Conservation (phyloP, 1,140 invertebrate species). For the Nylanderia fulva region DNA sequence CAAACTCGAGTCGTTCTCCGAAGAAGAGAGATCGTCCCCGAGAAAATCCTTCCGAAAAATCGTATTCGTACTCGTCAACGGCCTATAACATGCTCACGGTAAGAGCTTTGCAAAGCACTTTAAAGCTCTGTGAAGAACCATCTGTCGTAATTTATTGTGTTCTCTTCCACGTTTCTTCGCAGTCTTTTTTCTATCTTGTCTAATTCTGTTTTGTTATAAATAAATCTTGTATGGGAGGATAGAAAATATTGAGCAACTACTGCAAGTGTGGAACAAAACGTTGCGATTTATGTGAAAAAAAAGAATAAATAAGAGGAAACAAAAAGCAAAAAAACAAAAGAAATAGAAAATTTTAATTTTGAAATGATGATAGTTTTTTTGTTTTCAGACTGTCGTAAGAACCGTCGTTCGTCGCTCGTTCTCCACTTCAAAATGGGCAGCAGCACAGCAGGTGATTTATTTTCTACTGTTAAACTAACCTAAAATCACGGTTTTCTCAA, state of each 20-base stretch:
- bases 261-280: background rate
- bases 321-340: too few relatives aligned
- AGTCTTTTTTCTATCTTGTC: background rate
- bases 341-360: background rate
- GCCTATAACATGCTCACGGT: slow-evolving; percentile 81
- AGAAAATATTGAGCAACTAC: too few relatives aligned
- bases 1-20: background rate
- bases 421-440: slow-evolving; percentile 86
- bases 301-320: too few relatives aligned
- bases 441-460: slow-evolving; percentile 86
- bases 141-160: background rate
- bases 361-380: slow-evolving; percentile 9
- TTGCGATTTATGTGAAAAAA: background rate
- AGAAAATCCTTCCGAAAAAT: background rate
- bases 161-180: background rate
- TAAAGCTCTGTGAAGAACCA: background rate
- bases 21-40: background rate
- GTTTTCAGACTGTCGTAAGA: slow-evolving; percentile 79
- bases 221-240: background rate
- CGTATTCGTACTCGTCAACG: background rate
- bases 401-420: slow-evolving; percentile 85
- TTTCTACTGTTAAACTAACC: background rate
- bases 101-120: slow-evolving; percentile 57
- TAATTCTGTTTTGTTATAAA: slow-evolving; percentile 9
- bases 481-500: background rate